Base-by-base conservation (phyloP, 23 tunicate genomes). In the Ascidia mentula region DNA sequence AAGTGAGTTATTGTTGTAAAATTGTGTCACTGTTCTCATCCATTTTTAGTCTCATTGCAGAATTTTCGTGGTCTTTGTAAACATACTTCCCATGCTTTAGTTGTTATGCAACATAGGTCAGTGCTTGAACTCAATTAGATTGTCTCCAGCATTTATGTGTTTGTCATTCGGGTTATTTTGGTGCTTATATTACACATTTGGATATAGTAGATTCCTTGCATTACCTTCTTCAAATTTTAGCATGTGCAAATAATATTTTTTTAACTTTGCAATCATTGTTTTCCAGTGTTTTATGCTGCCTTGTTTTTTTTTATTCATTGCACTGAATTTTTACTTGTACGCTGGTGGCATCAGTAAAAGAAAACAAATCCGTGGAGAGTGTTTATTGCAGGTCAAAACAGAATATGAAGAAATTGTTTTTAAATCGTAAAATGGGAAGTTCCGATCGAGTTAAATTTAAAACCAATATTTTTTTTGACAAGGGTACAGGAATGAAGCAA, bases 231-330 rank as follows among this genome's bases (percentile, higher is more conserved):
- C 65, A 53, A 53, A 53, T 9, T 53, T 53, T 3, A 20, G 22
- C 65, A 53, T 53, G 65, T 53, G 65, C 65, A 53, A 53, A 53
- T 53, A 53, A 20, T 53, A 53, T 53, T 53, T 53, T 53, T 28
- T 28, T 53, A 53, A 20, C 65, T 53, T 28, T 53, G 65, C 65
- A 53, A 53, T 53, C 24, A 53, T n/a, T 53, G 53, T 42, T 53
- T 53, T 53, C 13, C 7, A 9, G 7, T 6, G 7, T 53, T 53
- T 9, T 53, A 53, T 20, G 65, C 65, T 53, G 65, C 65, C 65
- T 53, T 53, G 24, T 53, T 53, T 9, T 26, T 53, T 53, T 26
- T 53, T 53, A 53, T 3, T 20, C 24, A 20, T 3, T 53, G 65
- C 65, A 53, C 65, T 53, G 65, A 53, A 53, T 28, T 9, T 53